Conservation (phyloP, 2,888 invertebrate genomes). For the Platycnemis pennipes region DNA sequence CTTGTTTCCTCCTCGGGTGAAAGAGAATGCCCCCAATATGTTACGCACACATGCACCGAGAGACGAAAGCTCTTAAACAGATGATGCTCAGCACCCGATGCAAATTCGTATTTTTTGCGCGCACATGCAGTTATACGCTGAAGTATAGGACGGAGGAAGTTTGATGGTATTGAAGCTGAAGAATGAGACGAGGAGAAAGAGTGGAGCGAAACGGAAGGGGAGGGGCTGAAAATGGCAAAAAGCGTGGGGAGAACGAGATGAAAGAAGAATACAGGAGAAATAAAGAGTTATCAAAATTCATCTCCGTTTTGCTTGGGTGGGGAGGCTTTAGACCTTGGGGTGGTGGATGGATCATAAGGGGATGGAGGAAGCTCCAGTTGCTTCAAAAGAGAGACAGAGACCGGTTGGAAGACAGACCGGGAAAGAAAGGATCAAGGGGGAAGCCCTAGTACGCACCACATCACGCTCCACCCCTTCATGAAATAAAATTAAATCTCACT, state of each 20-base stretch:
- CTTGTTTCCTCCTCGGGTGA: too few species aligned
- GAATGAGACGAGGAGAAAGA: background rate
- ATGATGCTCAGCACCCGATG: too few species aligned
- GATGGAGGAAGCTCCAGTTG: background rate
- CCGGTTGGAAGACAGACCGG: background rate
- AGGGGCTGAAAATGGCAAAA: background rate
- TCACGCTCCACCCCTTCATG: background rate
- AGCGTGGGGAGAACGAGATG: background rate
- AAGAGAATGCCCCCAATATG: too few species aligned
- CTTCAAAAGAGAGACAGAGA: background rate
- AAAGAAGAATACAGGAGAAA: constrained; percentile 1
- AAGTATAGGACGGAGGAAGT: background rate
- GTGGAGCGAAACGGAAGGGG: too few species aligned
- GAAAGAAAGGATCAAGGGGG: background rate
- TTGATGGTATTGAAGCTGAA: too few species aligned
- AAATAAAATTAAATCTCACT: background rate
- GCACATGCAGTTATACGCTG: background rate
- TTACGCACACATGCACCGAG: too few species aligned
- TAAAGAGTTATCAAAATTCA: constrained; percentile 18
- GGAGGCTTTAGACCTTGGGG: background rate
- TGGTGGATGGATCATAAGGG: too few species aligned
- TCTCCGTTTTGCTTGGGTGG: background rate
- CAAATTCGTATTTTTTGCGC: background rate
- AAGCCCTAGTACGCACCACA: background rate
- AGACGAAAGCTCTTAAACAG: too few species aligned